Percentiles rank a stretch among this genome's conserved stretches.
phyloP scores from a whole-genome alignment of 2,888 invertebrate genomes.

The Aporophyla lueneburgensis region DNA sequence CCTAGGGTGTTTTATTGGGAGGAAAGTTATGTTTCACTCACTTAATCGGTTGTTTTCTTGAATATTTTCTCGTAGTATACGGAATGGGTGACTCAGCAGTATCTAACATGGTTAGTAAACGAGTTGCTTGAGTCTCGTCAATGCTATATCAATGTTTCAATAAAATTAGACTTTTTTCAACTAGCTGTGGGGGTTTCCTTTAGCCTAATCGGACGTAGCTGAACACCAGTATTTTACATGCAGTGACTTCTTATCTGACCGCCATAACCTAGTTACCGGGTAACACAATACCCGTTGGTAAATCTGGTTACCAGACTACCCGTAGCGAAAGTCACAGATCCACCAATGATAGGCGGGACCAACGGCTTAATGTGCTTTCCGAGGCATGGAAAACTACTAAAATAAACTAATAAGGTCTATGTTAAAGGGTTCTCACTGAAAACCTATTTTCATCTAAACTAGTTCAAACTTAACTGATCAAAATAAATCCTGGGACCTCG shows the following conservation, averaged over 20 bases:
- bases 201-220: too few relatives aligned
- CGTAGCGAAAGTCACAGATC: too few relatives aligned
- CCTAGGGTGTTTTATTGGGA: constrained; percentile 59
- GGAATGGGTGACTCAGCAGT: too few relatives aligned
- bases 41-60: constrained; percentile 38
- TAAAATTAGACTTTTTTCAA: too few relatives aligned
- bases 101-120: not conserved
- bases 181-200: too few relatives aligned
- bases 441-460: not conserved
- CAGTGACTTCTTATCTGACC: too few relatives aligned
- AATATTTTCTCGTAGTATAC: constrained; percentile 20
- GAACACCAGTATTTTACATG: too few relatives aligned
- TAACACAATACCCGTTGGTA: too few relatives aligned
- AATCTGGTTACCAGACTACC: too few relatives aligned
- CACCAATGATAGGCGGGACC: not conserved
- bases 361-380: not conserved
- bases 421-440: not conserved
- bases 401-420: not conserved
- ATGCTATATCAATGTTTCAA: too few relatives aligned
- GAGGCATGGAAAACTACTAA: not conserved
- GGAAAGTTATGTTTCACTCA: constrained; percentile 56
- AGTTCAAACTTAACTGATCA: not conserved
- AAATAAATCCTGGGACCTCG: not conserved
- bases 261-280: too few relatives aligned
- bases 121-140: not conserved